These are phyloP conservation scores for Vanessa atalanta DNA, from an alignment of 1,140 invertebrate genomes.

Conservation along the genomic window DNA sequence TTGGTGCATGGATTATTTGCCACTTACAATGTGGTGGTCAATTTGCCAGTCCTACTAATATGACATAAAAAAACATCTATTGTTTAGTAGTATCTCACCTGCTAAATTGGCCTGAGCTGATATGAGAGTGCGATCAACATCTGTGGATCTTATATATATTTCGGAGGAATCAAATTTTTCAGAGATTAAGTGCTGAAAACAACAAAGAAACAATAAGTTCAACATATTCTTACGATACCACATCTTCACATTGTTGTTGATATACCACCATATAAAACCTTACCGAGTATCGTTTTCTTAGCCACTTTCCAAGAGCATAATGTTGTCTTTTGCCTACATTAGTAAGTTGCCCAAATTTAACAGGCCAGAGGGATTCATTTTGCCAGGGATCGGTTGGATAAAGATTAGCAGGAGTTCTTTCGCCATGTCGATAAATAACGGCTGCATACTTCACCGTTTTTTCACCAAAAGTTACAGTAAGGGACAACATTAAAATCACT, in stretches of 20 bases:
- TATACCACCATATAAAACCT: slow-evolving; percentile 22
- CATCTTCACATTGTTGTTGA: too few species aligned
- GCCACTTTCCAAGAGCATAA: slow-evolving; percentile 88
- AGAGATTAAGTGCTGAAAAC: slow-evolving; percentile 75
- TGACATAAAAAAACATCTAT: too few species aligned
- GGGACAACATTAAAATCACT: slow-evolving; percentile 17
- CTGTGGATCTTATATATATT: slow-evolving; percentile 89
- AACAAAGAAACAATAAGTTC: background rate
- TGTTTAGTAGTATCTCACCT: slow-evolving; percentile 51
- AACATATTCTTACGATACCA: too few species aligned
- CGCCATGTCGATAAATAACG: slow-evolving; percentile 89
- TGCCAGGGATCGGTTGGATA: slow-evolving; percentile 90
- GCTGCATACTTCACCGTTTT: slow-evolving; percentile 60
- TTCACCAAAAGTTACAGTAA: slow-evolving; percentile 26
- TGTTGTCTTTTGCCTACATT: slow-evolving; percentile 90
- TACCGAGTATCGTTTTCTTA: slow-evolving; percentile 86
- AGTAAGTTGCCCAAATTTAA: slow-evolving; percentile 89
- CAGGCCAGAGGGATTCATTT: slow-evolving; percentile 86
- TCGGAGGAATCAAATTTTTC: slow-evolving; percentile 81
- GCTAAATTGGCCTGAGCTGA: slow-evolving; percentile 92
- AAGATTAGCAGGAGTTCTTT: slow-evolving; percentile 87
- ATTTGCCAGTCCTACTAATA: too few species aligned
- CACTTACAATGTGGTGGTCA: too few species aligned
- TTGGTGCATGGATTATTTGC: too few species aligned
- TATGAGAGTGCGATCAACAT: slow-evolving; percentile 94